Evolutionary conservation across 2,888 invertebrate genomes (phyloP), one percentile per base, ranked within the genome.

Genomic region (Standfussiana lucernea): DNA sequence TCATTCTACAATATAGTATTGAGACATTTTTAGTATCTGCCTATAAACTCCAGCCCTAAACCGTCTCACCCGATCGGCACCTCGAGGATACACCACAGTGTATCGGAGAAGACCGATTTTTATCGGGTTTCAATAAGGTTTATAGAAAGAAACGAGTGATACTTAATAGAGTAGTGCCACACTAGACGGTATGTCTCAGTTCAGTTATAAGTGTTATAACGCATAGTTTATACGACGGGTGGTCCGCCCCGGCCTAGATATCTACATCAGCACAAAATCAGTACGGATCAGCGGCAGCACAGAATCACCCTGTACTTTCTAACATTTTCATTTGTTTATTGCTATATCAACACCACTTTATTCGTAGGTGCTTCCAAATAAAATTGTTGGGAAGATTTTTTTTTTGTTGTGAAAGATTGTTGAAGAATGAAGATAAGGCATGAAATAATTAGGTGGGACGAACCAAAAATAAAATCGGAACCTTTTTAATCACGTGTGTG

Each of bases 241-340:
- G 66, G 76, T 66, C 66, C 24, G 66, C 37, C 28, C 76, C 45
- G 75, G 13, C 75, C 53, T 56, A 56, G 53, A 64, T 75, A 45
- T 65, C 75, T 53, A 35, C 42, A 65, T 65, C 11, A 37, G 65
- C 5, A 40, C 32, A 47, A 56, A 45, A 73, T 70, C 50, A 75
- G 37, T 59, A 45, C 4, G 47, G 42, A 62, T 32, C 28, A 47
- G 6, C 7, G 32, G n/a, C n/a, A n/a, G n/a, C n/a, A n/a, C n/a
- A n/a, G 61, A 62, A 50, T 40, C 24, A 61, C 6, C 24, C 24
- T 40, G 45, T n/a, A 1, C 40, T 62, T 75, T 75, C 35, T 11
- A 62, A 8, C 18, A 24, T 40, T 72, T 72, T 50, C 47, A 32
- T 50, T 61, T 72, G 5, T 59, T 74, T 3, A 0, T 28, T 32